Base-by-base conservation (phyloP, 2,888 invertebrate species). In the Drosophila kanekoi region DNA sequence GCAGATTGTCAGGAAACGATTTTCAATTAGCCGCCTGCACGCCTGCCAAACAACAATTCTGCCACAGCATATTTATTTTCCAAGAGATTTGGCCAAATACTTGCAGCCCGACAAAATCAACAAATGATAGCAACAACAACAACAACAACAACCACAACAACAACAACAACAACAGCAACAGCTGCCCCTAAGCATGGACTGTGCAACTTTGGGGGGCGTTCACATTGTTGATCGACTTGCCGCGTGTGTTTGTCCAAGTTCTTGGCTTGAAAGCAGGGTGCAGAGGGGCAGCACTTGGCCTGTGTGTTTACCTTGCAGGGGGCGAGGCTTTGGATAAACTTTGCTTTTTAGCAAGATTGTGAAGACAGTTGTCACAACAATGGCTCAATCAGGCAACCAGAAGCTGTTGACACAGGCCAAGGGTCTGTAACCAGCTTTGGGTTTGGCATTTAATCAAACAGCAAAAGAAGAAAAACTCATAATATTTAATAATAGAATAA, bases 21-120 rank as follows among this genome's bases (percentile, higher is more conserved):
- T 78, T 77, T 58, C 81, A 83, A 81, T 83, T 81, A 80, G 67
- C 67, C 62, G 75, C 66, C 70, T 54, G 38, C 47, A 44, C 48
- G 38, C 23, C 37, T 45, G 52, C 43, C 60, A 60, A 65, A 44
- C 66, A 73, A 65, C 54, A 33, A 18, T 52, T 60, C 51, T 47
- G 66, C 28, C 44, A 57, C 43, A 51, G 60, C 68, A 77, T 69
- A 76, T 77, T 72, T 76, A 64, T 77, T 60, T 61, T 58, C 40
- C 43, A 41, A 54, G 32, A 76, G 72, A 75, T 75, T 76, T 75
- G 66, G 49, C 43, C 71, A 66, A 66, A 67, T 66, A 66, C 59
- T 72, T 59, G 71, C 64, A 64, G 35, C 43, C 43, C 54, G 14
- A 18, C 54, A 51, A 51, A 59, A 16, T 35, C 56, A 74, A 76